Evolutionary conservation across 2,888 invertebrate species (phyloP).

Genomic region (Cataglyphis altisquamis): DNA sequence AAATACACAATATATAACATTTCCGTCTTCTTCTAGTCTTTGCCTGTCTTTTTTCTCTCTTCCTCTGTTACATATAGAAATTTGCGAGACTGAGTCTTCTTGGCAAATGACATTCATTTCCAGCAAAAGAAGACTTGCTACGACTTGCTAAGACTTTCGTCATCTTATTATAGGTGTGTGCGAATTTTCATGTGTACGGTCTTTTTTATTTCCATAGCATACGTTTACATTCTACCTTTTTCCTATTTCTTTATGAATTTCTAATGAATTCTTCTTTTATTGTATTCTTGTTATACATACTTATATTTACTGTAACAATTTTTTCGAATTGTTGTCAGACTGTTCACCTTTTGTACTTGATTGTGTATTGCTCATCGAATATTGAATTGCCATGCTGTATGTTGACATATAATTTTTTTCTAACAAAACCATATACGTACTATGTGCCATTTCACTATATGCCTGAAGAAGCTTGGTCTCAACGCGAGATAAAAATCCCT

Average conservation of each 20-base stretch:
- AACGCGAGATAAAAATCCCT: constrained; percentile 48
- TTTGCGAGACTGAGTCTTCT: constrained; percentile 16
- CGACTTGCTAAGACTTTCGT: background rate
- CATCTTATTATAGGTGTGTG: background rate
- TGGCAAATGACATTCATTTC: background rate
- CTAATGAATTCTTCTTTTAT: background rate
- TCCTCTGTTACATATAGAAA: background rate
- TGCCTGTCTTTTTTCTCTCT: background rate
- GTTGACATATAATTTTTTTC: background rate
- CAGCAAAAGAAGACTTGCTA: background rate
- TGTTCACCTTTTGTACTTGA: background rate
- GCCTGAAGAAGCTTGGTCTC: constrained; percentile 9
- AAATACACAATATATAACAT: constrained; percentile 20
- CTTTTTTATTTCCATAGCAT: background rate
- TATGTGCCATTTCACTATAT: constrained; percentile 34
- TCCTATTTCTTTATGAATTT: background rate
- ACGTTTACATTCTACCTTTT: background rate
- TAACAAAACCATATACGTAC: constrained; percentile 28
- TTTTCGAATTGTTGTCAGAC: background rate
- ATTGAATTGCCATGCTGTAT: background rate
- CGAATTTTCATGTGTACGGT: background rate
- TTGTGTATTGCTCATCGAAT: background rate
- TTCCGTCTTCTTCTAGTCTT: constrained; percentile 4
- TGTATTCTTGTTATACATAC: background rate
- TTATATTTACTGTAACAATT: background rate